Evolutionary conservation across 2,797 vertebrate species (phyloP).

Genomic region (Oophaga sylvatica): DNA sequence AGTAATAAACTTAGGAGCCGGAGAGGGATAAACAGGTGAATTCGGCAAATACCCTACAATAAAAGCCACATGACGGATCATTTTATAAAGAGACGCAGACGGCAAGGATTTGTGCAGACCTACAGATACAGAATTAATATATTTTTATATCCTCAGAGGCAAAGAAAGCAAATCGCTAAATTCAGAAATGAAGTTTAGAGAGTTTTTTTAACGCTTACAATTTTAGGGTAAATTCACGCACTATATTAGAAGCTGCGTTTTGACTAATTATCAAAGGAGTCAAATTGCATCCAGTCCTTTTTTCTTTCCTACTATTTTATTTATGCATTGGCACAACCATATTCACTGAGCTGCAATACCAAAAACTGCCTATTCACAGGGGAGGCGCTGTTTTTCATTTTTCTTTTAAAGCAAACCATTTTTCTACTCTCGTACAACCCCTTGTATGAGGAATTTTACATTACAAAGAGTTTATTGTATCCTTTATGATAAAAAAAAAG

Average conservation of each 20-base stretch:
- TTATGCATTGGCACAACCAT: background rate
- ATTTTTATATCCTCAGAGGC: background rate
- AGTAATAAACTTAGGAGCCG: constrained; percentile 42
- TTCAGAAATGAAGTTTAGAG: background rate
- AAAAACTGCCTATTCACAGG: background rate
- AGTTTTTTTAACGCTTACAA: no score
- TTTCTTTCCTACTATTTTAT: no score
- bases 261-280: no score
- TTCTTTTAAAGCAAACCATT: no score
- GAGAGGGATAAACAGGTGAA: constrained; percentile 32
- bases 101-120: background rate
- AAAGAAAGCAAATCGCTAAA: background rate
- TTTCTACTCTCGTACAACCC: background rate
- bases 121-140: background rate
- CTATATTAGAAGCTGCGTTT: no score
- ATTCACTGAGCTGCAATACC: background rate
- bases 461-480: background rate
- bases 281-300: no score
- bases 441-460: background rate
- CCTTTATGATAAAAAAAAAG: background rate
- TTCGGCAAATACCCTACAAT: constrained; percentile 23
- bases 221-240: background rate
- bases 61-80: constrained; percentile 15
- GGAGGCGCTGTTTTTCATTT: background rate
- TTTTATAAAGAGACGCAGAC: background rate